phyloP scores from a whole-genome alignment of 2,797 vertebrate genomes.

The Knipowitschia caucasica region DNA sequence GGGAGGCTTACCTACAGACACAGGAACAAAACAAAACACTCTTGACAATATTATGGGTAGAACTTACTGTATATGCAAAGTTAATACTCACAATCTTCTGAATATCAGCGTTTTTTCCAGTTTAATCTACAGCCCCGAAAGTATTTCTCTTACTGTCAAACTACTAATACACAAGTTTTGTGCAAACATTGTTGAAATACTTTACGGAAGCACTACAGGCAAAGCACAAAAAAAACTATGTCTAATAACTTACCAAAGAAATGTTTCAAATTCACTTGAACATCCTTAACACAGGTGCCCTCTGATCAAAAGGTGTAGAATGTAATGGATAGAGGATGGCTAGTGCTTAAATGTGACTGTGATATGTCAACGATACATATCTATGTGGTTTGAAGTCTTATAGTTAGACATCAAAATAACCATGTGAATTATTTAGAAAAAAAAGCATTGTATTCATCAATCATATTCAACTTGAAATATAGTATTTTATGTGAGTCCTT shows the following conservation, averaged over 20 bases:
- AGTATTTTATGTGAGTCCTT: constrained; percentile 29
- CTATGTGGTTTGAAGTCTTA: constrained; percentile 1
- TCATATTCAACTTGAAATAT: constrained; percentile 12
- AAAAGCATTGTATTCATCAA: constrained; percentile 59
- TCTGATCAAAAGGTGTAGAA: constrained; percentile 2
- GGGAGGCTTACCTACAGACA: constrained; percentile 76
- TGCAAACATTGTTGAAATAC: constrained; percentile 41
- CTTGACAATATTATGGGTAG: constrained; percentile 23
- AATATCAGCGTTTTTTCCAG: constrained; percentile 17
- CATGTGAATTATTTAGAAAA: constrained; percentile 9
- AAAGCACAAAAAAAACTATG: constrained; percentile 47
- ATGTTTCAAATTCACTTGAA: constrained; percentile 5
- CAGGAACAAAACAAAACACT: constrained; percentile 51
- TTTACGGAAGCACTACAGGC: constrained; percentile 44
- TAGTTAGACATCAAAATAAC: not conserved
- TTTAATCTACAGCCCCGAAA: constrained; percentile 50
- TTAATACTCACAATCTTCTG: constrained; percentile 12
- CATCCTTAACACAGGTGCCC: not conserved
- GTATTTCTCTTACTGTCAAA: constrained; percentile 40
- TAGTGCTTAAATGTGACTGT: constrained; percentile 8
- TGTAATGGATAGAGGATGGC: constrained; percentile 2
- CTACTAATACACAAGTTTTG: constrained; percentile 6
- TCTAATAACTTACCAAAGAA: constrained; percentile 61
- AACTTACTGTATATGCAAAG: constrained; percentile 1
- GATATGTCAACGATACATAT: constrained; percentile 20